These are phyloP conservation scores for Beris morrisii DNA, from an alignment of 2,888 invertebrate species.

Conservation along the genomic window DNA sequence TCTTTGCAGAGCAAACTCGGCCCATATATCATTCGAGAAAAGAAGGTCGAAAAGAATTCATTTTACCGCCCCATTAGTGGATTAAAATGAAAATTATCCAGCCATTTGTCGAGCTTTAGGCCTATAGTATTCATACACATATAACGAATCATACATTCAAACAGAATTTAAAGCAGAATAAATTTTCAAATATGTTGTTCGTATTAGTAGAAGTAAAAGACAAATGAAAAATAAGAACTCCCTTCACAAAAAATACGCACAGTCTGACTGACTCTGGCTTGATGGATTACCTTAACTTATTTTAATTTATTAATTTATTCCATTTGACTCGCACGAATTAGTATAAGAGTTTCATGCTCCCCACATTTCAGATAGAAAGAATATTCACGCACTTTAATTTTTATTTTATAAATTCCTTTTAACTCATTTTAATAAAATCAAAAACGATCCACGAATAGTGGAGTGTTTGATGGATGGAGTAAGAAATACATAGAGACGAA, in stretches of 20 bases:
- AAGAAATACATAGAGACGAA: too few species aligned
- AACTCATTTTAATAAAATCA: too few species aligned
- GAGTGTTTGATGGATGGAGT: too few species aligned
- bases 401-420: too few species aligned
- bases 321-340: slow-evolving; percentile 33
- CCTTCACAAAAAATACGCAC: slow-evolving; percentile 21
- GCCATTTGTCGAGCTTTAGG: slow-evolving; percentile 17
- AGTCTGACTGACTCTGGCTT: slow-evolving; percentile 31
- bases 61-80: slow-evolving; percentile 38
- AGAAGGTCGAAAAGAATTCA: slow-evolving; percentile 20
- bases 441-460: too few species aligned
- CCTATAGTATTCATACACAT: not conserved
- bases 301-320: slow-evolving; percentile 42
- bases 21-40: slow-evolving; percentile 1
- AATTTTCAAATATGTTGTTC: too few species aligned
- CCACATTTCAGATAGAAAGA: not conserved
- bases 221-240: slow-evolving; percentile 5
- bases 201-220: slow-evolving; percentile 3
- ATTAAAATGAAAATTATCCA: slow-evolving; percentile 39
- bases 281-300: slow-evolving; percentile 40
- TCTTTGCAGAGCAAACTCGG: too few species aligned
- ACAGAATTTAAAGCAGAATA: not conserved
- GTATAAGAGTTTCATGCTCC: slow-evolving; percentile 11
- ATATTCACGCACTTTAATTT: too few species aligned
- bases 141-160: not conserved